Evolutionary conservation across 2,888 invertebrate genomes (phyloP).

Genomic region (Cynaeus angustus): DNA sequence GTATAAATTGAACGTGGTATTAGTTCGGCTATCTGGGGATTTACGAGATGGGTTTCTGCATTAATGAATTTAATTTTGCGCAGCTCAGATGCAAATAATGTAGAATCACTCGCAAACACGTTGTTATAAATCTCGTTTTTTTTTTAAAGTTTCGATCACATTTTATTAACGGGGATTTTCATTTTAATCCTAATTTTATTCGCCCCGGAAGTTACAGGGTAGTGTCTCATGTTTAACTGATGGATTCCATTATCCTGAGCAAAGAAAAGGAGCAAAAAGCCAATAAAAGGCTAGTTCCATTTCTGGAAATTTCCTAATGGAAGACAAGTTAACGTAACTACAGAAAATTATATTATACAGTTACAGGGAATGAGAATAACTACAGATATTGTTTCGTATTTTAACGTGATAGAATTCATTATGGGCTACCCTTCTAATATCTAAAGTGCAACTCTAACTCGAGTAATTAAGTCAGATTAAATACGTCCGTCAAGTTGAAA

Average conservation of each 20-base stretch:
- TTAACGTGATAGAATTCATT: too few species aligned
- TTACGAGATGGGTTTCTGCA: neutral
- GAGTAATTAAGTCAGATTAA: too few species aligned
- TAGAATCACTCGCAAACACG: neutral
- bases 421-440: too few species aligned
- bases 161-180: neutral
- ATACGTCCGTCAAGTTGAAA: too few species aligned
- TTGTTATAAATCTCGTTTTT: neutral
- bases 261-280: neutral
- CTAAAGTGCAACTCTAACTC: too few species aligned
- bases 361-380: too few species aligned
- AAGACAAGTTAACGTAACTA: neutral
- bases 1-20: neutral
- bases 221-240: neutral
- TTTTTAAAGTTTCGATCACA: neutral
- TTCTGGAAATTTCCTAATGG: neutral
- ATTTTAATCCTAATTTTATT: neutral
- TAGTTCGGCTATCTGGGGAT: neutral
- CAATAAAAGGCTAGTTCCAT: neutral
- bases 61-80: too few species aligned
- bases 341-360: neutral
- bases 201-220: neutral
- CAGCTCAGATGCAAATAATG: neutral
- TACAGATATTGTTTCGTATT: too few species aligned
- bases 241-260: neutral